Evolutionary conservation across 2,113 vertebrate species (phyloP).

Genomic region (Ceyx cyanopectus): DNA sequence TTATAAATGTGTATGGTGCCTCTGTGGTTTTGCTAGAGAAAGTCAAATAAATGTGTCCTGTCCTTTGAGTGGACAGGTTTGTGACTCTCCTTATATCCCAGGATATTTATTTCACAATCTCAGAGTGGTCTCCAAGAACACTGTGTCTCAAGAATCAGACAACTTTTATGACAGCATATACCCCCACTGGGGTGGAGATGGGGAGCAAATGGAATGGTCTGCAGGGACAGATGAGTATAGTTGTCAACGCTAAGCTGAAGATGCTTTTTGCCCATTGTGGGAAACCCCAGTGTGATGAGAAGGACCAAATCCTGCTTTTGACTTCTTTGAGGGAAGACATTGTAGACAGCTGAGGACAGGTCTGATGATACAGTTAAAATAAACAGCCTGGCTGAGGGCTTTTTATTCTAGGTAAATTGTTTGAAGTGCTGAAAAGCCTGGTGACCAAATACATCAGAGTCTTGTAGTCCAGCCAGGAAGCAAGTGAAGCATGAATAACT

Average conservation of each 20-base stretch:
- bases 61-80: background rate
- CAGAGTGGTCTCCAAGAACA: conserved; percentile 42
- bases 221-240: background rate
- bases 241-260: conserved; percentile 22
- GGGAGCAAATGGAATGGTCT: background rate
- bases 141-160: conserved; percentile 11
- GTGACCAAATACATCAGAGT: conserved; percentile 64
- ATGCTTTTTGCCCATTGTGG: background rate
- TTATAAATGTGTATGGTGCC: background rate
- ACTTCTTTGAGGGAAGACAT: conserved; percentile 29
- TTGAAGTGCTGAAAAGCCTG: conserved; percentile 65
- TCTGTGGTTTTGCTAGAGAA: background rate
- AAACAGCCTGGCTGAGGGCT: conserved; percentile 44
- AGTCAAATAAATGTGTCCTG: background rate
- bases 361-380: conserved; percentile 60
- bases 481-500: conserved; percentile 69
- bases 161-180: conserved; percentile 9
- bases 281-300: background rate
- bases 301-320: conserved; percentile 5
- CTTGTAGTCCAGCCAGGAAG: conserved; percentile 61
- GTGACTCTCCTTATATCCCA: background rate
- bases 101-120: background rate
- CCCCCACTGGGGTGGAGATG: background rate
- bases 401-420: conserved; percentile 65
- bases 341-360: conserved; percentile 69